A percentile compares a stretch with the other conserved stretches of the same genome.
Evolutionary conservation across 1,140 invertebrate genomes (phyloP).

Genomic region (Hylyphantes graminicola): DNA sequence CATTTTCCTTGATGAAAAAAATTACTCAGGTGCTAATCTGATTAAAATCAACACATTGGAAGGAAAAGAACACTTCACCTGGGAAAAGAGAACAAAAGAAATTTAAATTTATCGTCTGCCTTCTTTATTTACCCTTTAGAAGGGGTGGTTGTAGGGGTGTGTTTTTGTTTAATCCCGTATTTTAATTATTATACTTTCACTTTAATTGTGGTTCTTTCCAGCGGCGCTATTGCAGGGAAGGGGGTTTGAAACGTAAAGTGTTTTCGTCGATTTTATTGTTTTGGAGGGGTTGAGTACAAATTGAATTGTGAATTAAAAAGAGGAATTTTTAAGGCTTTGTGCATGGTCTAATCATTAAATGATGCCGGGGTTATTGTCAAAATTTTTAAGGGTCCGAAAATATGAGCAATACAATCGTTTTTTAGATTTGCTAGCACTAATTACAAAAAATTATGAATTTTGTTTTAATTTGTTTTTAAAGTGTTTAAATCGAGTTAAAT

Average conservation of each 20-base stretch:
- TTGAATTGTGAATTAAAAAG: not conserved
- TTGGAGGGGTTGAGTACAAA: not conserved
- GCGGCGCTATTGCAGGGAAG: constrained; percentile 32
- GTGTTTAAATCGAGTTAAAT: too few species aligned
- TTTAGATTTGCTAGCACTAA: too few species aligned
- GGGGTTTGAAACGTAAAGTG: constrained; percentile 18
- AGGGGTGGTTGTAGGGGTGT: constrained; percentile 17
- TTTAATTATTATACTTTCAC: constrained; percentile 55
- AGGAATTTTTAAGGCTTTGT: too few species aligned
- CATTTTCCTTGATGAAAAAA: too few species aligned
- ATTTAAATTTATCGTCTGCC: constrained; percentile 38
- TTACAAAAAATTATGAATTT: too few species aligned
- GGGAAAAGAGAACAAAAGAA: constrained; percentile 8
- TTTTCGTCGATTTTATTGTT: too few species aligned
- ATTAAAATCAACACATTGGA: not conserved
- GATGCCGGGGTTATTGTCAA: too few species aligned
- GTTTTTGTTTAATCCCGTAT: constrained; percentile 54
- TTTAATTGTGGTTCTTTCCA: constrained; percentile 51
- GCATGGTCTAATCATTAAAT: too few species aligned
- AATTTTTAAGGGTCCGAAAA: too few species aligned
- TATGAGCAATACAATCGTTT: too few species aligned
- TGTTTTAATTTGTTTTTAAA: too few species aligned
- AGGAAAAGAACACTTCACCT: constrained; percentile 12
- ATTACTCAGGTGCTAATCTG: too few species aligned
- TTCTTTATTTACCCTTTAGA: constrained; percentile 31